Percentiles rank a stretch among this genome's conserved stretches.
These are phyloP conservation scores for Ochotona princeps DNA, from an alignment of 2,113 vertebrate genomes.

Conservation along the genomic window DNA sequence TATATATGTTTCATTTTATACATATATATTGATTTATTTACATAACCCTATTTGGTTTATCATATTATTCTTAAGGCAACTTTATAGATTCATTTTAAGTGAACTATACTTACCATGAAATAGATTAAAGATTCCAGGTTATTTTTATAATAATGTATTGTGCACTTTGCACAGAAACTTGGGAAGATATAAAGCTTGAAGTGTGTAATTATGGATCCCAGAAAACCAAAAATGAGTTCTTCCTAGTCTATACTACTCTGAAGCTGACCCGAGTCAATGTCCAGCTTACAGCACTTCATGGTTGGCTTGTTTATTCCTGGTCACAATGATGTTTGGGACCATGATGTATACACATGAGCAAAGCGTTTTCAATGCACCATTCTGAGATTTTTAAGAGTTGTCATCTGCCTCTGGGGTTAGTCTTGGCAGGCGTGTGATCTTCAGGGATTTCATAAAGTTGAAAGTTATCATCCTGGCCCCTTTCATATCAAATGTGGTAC, in stretches of 20 bases:
- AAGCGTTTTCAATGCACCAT: neutral
- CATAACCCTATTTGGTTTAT: constrained; percentile 8
- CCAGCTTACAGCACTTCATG: neutral
- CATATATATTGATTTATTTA: neutral
- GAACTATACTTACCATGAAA: neutral
- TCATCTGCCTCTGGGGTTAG: neutral
- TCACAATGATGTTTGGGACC: neutral
- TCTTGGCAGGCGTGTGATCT: neutral
- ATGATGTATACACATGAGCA: neutral
- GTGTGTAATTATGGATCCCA: neutral
- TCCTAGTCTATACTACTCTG: neutral
- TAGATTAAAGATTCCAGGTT: neutral
- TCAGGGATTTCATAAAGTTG: neutral
- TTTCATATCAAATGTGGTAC: neutral
- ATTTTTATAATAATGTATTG: neutral
- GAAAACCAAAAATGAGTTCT: neutral
- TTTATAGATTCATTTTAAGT: constrained; percentile 32
- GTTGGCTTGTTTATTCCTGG: neutral
- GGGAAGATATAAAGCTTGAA: constrained; percentile 14
- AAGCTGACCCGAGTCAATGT: neutral
- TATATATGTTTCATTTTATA: neutral
- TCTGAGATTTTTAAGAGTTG: neutral
- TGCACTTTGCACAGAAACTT: neutral
- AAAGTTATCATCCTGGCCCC: neutral
- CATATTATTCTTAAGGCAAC: neutral